Base-by-base conservation (phyloP, 1,140 invertebrate genomes). In the Radopholus similis region DNA sequence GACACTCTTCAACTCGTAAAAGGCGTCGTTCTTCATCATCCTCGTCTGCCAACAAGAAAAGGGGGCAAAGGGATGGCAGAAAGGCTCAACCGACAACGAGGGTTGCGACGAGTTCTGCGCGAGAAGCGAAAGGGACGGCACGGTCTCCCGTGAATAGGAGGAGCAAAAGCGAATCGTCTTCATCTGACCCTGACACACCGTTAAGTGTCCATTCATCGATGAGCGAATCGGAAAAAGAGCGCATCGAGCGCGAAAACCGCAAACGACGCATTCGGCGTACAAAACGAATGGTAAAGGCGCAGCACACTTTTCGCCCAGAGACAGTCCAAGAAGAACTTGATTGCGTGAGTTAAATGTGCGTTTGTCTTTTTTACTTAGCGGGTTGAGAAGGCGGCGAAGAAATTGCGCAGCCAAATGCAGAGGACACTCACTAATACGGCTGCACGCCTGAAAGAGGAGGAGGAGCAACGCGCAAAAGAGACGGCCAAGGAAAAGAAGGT, bases 181-280 rank as follows among this genome's bases (percentile, higher is more conserved):
- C 54, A 13, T 64, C 63, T 21, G 32, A 64, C 28, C 26, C n/a
- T 42, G 63, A 62, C 28, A 55, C 63, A 9, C 63, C 56, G 26
- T 4, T 64, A 38, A 64, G 32, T 32, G 38, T 64, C 55, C 26
- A 32, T 40, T 64, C 63, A 8, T 64, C 63, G 9, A 80, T 80
- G 78, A 78, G 75, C 38, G 78, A 80, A 37, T 78, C 77, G 4
- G 78, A 80, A 59, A 73, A 77, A 26, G 78, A 80, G 47, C 62
- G 66, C 54, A 71, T 72, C 40, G 81, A 80, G 55, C 78, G 81
- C 34, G 77, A 81, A 51, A 80, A 80, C 53, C 70, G 80, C 21
- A 80, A 80, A 44, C 54, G 77, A 35, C 51, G 77, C 44, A 72
- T 83, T 35, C 54, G 55, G 30, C 37, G 57, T 35, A 80, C 80